These are phyloP conservation scores for Spilosoma lubricipeda DNA, from an alignment of 2,888 invertebrate genomes.

Conservation along the genomic window DNA sequence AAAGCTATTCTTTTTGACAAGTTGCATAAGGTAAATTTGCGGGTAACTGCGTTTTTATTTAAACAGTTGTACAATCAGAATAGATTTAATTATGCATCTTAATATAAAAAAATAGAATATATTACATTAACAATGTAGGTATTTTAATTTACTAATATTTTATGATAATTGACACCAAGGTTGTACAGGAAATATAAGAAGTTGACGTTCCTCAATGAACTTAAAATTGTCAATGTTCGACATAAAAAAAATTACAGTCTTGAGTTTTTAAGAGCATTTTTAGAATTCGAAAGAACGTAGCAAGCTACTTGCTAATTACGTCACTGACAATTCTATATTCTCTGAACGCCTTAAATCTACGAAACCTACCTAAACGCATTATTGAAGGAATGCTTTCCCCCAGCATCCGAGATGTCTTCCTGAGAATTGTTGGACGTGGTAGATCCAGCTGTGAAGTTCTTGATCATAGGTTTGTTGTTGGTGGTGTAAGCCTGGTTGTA, in stretches of 20 bases:
- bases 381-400: constrained; percentile 93
- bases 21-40: constrained; percentile 4
- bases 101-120: constrained; percentile 21
- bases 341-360: constrained; percentile 17
- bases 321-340: constrained; percentile 25
- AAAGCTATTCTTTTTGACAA: background rate
- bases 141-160: constrained; percentile 23
- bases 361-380: constrained; percentile 91
- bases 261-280: background rate
- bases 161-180: constrained; percentile 40
- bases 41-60: constrained; percentile 41
- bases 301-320: background rate
- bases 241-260: background rate
- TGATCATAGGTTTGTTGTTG: constrained; percentile 94
- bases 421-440: constrained; percentile 91
- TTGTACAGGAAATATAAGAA: constrained; percentile 4
- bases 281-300: background rate
- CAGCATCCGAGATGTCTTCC: constrained; percentile 92
- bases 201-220: constrained; percentile 22
- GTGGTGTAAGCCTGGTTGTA: constrained; percentile 95
- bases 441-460: constrained; percentile 89
- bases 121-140: constrained; percentile 1
- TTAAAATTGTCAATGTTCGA: constrained; percentile 20
- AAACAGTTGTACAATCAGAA: constrained; percentile 28
- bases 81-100: constrained; percentile 27